Evolutionary conservation across 2,888 invertebrate species (phyloP), one percentile per base, ranked within the genome.

Genomic region (Tenthredo mesomela): DNA sequence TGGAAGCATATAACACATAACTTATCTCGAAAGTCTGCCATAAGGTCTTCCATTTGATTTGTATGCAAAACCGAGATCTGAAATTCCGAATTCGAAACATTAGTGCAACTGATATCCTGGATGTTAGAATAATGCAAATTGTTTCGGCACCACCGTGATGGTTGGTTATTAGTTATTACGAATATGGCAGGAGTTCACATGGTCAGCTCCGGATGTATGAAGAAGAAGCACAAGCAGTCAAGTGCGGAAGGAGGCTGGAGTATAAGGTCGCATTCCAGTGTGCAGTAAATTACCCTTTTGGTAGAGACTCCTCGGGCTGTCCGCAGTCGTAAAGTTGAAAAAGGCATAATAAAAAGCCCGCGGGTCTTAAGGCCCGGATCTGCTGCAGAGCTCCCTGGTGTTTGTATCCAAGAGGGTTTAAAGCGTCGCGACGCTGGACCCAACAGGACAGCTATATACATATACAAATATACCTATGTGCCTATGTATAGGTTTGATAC

Each of bases 201-300:
- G 21, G 25, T 61, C 25, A 61, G 25, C 61, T 10, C 21, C 12
- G 61, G 21, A 25, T 12, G 61, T 25, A 21, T 43, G 71, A 43
- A 40, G 71, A 21, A 67, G 12, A 67, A 67, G 6, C 33, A 33
- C 29, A 33, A 29, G 67, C 67, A 67, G 33, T 25, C 67, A 67
- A 67, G 67, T 67, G 67, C 67, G 67, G 67, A 67, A 67, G 67
- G 33, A 67, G 67, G 33, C 43, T 73, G 40, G 21, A 43, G 71
- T 21, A 9, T 71, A 43, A 43, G 47, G 82, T 85, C 86, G 80
- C 84, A 85, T 87, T 87, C 85, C 85, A 61, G 37, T 47, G 80
- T 78, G 86, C 70, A 87, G 85, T 88, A 88, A 89, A 88, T 88
- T 88, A 88, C 86, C 86, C 86, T 84, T 86, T 86, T 67, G 18